phyloP scores from a whole-genome alignment of 2,797 vertebrate species.

The Toxotes lorentzi region DNA sequence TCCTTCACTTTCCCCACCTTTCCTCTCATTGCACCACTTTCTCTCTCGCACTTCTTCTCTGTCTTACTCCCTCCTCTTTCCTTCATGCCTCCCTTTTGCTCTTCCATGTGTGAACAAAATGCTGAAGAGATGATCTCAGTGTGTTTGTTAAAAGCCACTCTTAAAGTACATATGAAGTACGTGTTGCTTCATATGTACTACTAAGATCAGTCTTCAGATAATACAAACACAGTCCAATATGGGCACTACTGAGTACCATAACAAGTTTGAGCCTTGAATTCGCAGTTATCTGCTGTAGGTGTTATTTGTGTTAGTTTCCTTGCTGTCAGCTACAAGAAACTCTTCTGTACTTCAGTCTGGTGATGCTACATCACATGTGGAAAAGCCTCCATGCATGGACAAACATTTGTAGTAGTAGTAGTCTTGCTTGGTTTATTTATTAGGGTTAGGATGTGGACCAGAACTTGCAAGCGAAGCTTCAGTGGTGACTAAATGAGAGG shows the following conservation, averaged over 20 bases:
- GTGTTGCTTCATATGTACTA: neutral
- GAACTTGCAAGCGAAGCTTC: neutral
- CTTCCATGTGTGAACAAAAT: constrained; percentile 2
- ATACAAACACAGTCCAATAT: neutral
- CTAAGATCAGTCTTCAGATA: neutral
- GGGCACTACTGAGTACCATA: no score
- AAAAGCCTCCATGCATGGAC: neutral
- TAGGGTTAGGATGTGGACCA: neutral
- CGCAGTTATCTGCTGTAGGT: neutral
- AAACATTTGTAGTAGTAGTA: neutral
- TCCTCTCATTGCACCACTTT: constrained; percentile 17
- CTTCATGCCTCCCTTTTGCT: neutral
- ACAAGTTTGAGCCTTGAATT: neutral
- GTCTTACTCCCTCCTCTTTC: neutral
- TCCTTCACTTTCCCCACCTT: neutral
- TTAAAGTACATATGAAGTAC: neutral
- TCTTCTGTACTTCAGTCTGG: neutral
- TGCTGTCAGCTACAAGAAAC: neutral
- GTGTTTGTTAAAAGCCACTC: neutral
- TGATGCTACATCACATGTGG: neutral
- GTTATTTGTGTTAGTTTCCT: neutral
- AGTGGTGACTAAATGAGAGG: constrained; percentile 14
- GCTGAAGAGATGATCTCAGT: neutral
- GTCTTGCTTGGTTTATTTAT: neutral
- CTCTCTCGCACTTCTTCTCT: neutral